These are phyloP conservation scores for Camptogramma bilineatum DNA, from an alignment of 2,888 invertebrate species.

Conservation along the genomic window DNA sequence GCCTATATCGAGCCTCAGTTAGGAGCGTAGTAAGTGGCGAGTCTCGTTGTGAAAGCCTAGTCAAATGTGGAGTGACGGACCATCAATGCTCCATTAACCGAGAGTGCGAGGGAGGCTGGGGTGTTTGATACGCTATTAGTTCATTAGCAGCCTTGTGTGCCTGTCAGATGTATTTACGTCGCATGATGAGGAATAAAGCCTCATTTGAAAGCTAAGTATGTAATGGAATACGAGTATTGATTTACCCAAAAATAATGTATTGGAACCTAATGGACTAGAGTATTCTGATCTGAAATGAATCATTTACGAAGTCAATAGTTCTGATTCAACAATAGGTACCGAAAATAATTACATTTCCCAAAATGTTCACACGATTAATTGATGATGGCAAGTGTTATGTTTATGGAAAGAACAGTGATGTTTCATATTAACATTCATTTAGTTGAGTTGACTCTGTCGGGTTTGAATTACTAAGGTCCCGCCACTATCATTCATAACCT, in stretches of 20 bases:
- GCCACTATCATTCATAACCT: too few species aligned
- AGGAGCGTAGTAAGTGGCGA: slow-evolving; percentile 58
- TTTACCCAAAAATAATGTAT: background rate
- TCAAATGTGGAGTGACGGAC: slow-evolving; percentile 84
- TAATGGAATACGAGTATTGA: slow-evolving; percentile 8
- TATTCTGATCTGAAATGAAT: background rate
- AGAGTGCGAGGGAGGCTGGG: slow-evolving; percentile 59
- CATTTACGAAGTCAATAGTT: background rate
- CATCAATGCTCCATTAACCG: slow-evolving; percentile 80
- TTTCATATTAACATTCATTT: too few species aligned
- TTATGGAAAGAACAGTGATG: too few species aligned
- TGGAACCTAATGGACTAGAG: background rate
- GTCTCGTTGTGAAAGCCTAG: slow-evolving; percentile 79
- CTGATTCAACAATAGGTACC: background rate
- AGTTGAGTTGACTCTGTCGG: too few species aligned
- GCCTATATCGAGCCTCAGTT: slow-evolving; percentile 49
- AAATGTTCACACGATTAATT: too few species aligned
- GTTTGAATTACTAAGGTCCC: too few species aligned
- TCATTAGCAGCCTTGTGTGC: slow-evolving; percentile 75
- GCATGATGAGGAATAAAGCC: slow-evolving; percentile 26
- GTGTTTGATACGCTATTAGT: slow-evolving; percentile 81
- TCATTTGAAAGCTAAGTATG: slow-evolving; percentile 8
- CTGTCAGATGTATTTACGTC: slow-evolving; percentile 54
- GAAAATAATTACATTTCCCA: too few species aligned
- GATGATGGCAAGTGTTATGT: too few species aligned